Conservation (phyloP, 2,113 vertebrate species). For the Upupa epops region DNA sequence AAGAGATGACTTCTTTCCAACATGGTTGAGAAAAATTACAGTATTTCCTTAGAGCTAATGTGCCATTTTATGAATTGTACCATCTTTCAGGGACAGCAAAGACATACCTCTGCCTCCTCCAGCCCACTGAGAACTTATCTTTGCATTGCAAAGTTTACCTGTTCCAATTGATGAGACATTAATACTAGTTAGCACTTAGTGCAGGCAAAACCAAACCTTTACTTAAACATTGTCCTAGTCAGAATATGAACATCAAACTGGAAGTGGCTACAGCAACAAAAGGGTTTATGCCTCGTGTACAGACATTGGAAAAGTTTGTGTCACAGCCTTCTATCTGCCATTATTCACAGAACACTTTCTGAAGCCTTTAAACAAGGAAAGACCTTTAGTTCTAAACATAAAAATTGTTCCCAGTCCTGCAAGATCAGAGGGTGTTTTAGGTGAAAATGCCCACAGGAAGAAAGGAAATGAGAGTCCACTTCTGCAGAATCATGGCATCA, state of each 20-base stretch:
- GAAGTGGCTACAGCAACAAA: neutral
- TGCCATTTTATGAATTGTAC: neutral
- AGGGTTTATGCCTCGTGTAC: neutral
- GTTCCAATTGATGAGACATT: neutral
- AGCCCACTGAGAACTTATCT: fast-evolving
- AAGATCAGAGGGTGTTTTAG: neutral
- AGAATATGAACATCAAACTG: neutral
- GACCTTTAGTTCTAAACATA: neutral
- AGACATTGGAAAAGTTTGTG: neutral
- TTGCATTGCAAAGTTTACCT: neutral
- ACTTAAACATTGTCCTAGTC: neutral
- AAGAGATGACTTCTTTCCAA: neutral
- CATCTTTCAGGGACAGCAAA: neutral
- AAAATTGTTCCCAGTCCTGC: neutral
- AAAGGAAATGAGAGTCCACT: neutral
- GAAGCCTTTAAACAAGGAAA: neutral
- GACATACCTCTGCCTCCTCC: neutral
- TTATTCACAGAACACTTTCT: neutral
- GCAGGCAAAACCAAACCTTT: neutral
- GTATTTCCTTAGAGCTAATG: neutral
- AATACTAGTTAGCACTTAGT: neutral
- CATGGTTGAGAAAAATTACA: neutral
- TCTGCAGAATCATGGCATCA: neutral
- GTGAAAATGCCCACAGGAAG: neutral
- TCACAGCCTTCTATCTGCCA: neutral